Evolutionary conservation across 2,113 vertebrate species (phyloP).

Genomic region (Nestor notabilis): DNA sequence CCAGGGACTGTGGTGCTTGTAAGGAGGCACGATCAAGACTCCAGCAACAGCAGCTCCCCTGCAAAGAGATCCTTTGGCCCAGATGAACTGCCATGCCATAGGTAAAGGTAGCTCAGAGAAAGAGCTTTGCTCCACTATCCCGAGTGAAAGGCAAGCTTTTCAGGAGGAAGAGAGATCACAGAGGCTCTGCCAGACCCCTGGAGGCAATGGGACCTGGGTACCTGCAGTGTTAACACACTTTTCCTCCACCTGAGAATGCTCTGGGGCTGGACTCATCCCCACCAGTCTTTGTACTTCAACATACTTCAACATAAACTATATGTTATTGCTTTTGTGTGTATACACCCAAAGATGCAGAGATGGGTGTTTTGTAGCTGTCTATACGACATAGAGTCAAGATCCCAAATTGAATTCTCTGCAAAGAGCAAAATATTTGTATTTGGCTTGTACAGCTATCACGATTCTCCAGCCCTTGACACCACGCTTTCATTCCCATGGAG

Average conservation of each 20-base stretch:
- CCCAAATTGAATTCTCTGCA: background rate
- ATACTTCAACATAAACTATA: background rate
- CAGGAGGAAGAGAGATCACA: accelerated
- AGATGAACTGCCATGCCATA: background rate
- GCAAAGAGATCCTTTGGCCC: background rate
- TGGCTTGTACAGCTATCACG: background rate
- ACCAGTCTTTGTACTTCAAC: background rate
- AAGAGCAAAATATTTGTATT: conserved; percentile 26
- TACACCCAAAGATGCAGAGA: background rate
- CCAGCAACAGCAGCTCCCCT: background rate
- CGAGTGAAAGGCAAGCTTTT: accelerated
- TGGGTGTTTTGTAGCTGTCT: background rate
- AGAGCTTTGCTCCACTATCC: background rate
- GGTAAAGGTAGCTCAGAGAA: background rate
- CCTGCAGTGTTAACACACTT: background rate
- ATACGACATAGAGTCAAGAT: background rate
- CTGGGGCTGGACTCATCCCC: background rate
- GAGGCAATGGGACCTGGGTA: background rate
- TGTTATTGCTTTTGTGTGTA: background rate
- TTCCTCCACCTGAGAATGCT: background rate
- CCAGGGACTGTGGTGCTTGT: background rate
- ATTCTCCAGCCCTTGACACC: conserved; percentile 10
- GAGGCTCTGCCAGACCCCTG: background rate
- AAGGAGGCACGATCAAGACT: background rate
- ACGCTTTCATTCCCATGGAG: background rate